phyloP scores from a whole-genome alignment of 1,140 invertebrate species.

The Drosophila punjabiensis region DNA sequence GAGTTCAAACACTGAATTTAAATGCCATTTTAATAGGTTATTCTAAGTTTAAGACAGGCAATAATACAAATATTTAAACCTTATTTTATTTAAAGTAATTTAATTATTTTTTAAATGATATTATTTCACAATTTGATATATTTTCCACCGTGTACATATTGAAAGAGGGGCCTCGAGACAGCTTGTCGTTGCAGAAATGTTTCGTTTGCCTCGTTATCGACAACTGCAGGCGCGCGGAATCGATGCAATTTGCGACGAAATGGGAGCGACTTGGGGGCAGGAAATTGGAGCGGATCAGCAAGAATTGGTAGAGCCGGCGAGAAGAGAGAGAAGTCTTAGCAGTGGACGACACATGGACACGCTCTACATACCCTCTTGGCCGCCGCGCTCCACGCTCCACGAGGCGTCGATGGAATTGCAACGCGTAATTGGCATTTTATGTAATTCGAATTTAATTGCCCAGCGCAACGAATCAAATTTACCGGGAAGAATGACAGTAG shows the following conservation, averaged over 20 bases:
- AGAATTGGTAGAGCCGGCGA: constrained; percentile 25
- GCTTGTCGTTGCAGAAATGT: constrained; percentile 23
- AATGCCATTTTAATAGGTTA: too few relatives aligned
- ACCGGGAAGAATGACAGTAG: constrained; percentile 17
- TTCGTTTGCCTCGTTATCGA: constrained; percentile 21
- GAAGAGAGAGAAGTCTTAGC: constrained; percentile 35
- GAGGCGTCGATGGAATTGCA: constrained; percentile 38
- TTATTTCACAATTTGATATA: too few relatives aligned
- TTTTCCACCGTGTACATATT: constrained; percentile 6
- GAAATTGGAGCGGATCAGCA: constrained; percentile 50
- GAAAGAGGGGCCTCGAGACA: constrained; percentile 18
- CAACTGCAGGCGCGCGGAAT: constrained; percentile 22
- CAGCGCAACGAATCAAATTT: constrained; percentile 33
- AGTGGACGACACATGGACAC: constrained; percentile 40
- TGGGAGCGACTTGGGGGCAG: constrained; percentile 25
- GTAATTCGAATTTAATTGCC: constrained; percentile 48
- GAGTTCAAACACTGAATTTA: too few relatives aligned
- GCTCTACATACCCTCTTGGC: constrained; percentile 34
- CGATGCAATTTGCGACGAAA: constrained; percentile 40
- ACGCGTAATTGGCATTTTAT: constrained; percentile 45
- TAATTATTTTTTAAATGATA: not conserved
- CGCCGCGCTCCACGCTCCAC: constrained; percentile 15
- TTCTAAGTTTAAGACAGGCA: too few relatives aligned
- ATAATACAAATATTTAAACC: not conserved
- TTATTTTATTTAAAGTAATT: not conserved